A percentile compares a stretch with the other conserved stretches of the same genome.
Conservation (phyloP, 2,113 vertebrate species). For the Oophaga pumilio region DNA sequence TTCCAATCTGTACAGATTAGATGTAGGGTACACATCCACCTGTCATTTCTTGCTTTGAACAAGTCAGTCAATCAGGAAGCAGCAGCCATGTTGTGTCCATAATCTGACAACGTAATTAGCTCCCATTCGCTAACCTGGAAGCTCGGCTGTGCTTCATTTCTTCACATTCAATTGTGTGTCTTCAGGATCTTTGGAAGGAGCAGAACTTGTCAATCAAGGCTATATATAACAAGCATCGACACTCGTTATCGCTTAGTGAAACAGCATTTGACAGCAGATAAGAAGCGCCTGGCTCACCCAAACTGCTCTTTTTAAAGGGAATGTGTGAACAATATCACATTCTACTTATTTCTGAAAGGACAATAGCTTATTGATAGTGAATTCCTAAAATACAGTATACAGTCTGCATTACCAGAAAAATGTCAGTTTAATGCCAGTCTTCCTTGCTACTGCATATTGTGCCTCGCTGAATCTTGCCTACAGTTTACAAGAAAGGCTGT, state of each 20-base stretch:
- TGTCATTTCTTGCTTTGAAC: not conserved
- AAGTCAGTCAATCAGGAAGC: constrained; percentile 6
- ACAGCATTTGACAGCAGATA: constrained; percentile 42
- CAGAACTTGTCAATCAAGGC: constrained; percentile 29
- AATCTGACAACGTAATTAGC: constrained; percentile 42
- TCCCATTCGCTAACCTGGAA: constrained; percentile 40
- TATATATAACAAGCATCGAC: constrained; percentile 43
- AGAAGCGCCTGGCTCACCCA: constrained; percentile 12
- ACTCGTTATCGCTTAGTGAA: constrained; percentile 42
- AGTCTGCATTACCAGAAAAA: not conserved
- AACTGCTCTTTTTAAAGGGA: constrained; percentile 10
- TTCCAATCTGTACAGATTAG: not conserved
- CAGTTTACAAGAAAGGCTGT: not conserved
- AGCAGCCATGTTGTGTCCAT: not conserved
- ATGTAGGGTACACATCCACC: not conserved
- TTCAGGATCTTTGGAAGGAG: constrained; percentile 22
- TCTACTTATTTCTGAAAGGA: constrained; percentile 10
- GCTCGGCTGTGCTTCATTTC: constrained; percentile 18
- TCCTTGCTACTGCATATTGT: not conserved
- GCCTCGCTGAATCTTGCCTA: not conserved
- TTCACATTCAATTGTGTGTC: constrained; percentile 39
- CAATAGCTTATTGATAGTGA: constrained; percentile 26
- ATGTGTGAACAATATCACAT: constrained; percentile 3
- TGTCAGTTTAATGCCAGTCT: not conserved
- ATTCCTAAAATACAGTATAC: not conserved